Percentiles rank a stretch among this genome's conserved stretches.
These are phyloP conservation scores for Lepidostoma basale DNA, from an alignment of 1,140 invertebrate species.

Conservation along the genomic window DNA sequence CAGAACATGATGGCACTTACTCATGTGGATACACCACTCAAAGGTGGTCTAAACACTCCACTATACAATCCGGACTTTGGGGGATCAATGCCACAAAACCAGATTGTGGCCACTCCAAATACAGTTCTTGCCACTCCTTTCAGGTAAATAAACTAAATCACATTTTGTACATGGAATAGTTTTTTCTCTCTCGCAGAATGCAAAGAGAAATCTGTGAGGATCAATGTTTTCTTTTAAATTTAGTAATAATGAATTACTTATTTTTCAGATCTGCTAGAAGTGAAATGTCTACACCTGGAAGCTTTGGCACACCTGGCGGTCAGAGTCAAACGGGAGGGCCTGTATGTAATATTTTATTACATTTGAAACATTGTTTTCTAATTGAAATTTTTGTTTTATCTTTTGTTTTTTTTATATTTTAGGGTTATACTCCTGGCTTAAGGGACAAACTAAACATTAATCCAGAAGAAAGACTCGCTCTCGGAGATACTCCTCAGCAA, in stretches of 20 bases:
- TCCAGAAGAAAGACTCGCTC: constrained; percentile 77
- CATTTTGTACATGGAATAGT: background rate
- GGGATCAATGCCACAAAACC: constrained; percentile 77
- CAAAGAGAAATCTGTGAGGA: background rate
- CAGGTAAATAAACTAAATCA: constrained; percentile 62
- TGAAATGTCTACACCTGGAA: constrained; percentile 58
- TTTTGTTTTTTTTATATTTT: background rate
- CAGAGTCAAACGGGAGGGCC: constrained; percentile 42
- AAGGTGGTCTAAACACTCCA: constrained; percentile 94
- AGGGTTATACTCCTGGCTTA: constrained; percentile 61
- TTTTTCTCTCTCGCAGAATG: background rate
- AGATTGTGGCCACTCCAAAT: constrained; percentile 87
- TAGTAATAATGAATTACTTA: constrained; percentile 1
- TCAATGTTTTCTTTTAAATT: background rate
- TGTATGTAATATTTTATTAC: constrained; percentile 46
- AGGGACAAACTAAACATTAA: constrained; percentile 97
- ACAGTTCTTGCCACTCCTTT: constrained; percentile 94
- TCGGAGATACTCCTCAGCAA: constrained; percentile 68
- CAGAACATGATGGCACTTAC: constrained; percentile 98
- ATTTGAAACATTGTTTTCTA: constrained; percentile 47
- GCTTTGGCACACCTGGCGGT: constrained; percentile 55
- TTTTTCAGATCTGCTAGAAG: constrained; percentile 54
- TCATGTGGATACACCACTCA: constrained; percentile 96
- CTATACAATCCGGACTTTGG: constrained; percentile 88
- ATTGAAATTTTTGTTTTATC: background rate